Evolutionary conservation across 1,140 invertebrate genomes (phyloP).

Genomic region (Rhagoletis pomonella): DNA sequence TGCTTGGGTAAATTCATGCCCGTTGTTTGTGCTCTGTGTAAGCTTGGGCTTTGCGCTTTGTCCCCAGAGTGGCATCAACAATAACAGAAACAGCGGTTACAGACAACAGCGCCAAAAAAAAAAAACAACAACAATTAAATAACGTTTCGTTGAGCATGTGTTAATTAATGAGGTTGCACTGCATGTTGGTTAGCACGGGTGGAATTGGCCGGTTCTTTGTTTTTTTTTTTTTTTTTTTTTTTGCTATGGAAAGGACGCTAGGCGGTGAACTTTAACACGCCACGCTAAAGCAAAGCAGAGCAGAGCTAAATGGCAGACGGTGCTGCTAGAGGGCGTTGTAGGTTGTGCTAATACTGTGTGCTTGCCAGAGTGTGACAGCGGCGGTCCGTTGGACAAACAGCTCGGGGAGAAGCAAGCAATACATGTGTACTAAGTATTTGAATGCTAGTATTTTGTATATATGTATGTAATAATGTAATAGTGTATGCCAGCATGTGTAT

Average conservation of each 20-base stretch:
- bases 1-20: background rate
- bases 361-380: background rate
- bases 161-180: constrained; percentile 68
- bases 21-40: background rate
- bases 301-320: background rate
- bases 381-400: background rate
- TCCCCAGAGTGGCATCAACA: constrained; percentile 59
- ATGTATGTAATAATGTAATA: background rate
- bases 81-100: constrained; percentile 6
- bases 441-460: background rate
- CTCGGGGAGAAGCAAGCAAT: background rate
- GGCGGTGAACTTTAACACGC: constrained; percentile 36
- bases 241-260: background rate
- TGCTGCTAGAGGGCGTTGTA: background rate
- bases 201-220: background rate
- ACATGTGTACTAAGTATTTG: background rate
- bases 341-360: background rate
- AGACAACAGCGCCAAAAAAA: background rate
- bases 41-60: constrained; percentile 32
- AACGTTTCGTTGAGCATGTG: constrained; percentile 73
- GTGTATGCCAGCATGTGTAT: constrained; percentile 25
- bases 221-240: background rate
- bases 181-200: background rate
- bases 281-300: constrained; percentile 38
- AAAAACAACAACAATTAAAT: constrained; percentile 68